Conservation (phyloP, 1,140 invertebrate species). For the Aphidius gifuensis region DNA sequence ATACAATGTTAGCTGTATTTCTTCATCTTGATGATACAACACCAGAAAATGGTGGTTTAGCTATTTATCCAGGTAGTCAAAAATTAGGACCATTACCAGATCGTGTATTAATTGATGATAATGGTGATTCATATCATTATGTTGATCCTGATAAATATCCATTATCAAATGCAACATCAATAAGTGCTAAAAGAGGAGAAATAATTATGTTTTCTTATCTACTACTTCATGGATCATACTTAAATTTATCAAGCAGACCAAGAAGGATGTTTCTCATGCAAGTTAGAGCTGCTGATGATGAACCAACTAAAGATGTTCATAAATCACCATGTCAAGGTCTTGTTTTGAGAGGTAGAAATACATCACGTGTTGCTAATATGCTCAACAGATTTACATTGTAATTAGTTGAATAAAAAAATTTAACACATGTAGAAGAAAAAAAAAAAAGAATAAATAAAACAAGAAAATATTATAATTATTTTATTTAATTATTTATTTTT, state of each 20-base stretch:
- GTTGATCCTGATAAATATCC: constrained; percentile 59
- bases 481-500: too few species aligned
- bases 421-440: too few species aligned
- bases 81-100: constrained; percentile 61
- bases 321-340: constrained; percentile 56
- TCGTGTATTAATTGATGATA: constrained; percentile 42
- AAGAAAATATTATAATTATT: too few species aligned
- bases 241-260: constrained; percentile 53
- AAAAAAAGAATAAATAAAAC: too few species aligned
- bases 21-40: constrained; percentile 61
- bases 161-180: constrained; percentile 56
- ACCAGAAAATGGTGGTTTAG: constrained; percentile 62
- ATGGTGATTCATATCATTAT: constrained; percentile 55
- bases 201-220: constrained; percentile 64
- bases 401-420: not conserved
- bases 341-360: constrained; percentile 55
- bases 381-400: constrained; percentile 40
- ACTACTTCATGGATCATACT: constrained; percentile 61
- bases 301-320: constrained; percentile 51
- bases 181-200: constrained; percentile 57
- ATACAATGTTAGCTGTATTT: constrained; percentile 63
- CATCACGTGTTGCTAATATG: constrained; percentile 47
- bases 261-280: constrained; percentile 63
- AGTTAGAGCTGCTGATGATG: constrained; percentile 58
- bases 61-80: constrained; percentile 64